These are phyloP conservation scores for Venustoraphidia nigricollis DNA, from an alignment of 2,888 invertebrate genomes.

Conservation along the genomic window DNA sequence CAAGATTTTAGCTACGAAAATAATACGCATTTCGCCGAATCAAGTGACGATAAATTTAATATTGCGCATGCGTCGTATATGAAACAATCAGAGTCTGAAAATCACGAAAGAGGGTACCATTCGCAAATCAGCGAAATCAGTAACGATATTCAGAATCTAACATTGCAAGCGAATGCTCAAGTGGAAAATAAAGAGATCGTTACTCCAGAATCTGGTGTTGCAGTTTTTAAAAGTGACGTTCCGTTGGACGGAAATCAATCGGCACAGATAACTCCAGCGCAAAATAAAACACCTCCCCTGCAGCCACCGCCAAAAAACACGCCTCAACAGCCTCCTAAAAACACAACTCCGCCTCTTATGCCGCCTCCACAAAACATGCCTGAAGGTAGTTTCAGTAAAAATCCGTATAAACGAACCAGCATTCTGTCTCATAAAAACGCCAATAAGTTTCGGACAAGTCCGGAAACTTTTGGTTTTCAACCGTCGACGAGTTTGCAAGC, in stretches of 20 bases:
- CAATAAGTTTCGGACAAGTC: not conserved
- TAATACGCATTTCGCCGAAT: too few relatives aligned
- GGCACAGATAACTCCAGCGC: not conserved
- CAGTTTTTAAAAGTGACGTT: not conserved
- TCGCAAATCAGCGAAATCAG: slow-evolving; percentile 9
- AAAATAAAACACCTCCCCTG: slow-evolving; percentile 8
- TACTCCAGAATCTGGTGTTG: slow-evolving; percentile 9
- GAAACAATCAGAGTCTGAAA: slow-evolving; percentile 2
- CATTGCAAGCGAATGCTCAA: slow-evolving; percentile 7
- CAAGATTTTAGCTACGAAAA: slow-evolving; percentile 1
- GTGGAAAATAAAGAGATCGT: slow-evolving; percentile 22
- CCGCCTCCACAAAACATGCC: slow-evolving; percentile 10
- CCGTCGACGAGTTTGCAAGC: not conserved
- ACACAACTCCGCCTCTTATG: slow-evolving; percentile 16
- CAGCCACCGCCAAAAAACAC: slow-evolving; percentile 8
- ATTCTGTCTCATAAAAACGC: not conserved
- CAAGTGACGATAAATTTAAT: too few relatives aligned
- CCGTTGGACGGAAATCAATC: not conserved
- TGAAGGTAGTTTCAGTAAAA: slow-evolving; percentile 11
- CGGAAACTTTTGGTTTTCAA: not conserved
- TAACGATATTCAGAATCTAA: slow-evolving; percentile 7
- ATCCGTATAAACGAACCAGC: slow-evolving; percentile 21
- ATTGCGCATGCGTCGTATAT: not conserved
- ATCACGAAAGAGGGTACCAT: slow-evolving; percentile 7
- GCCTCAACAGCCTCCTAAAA: slow-evolving; percentile 22